Percentiles rank a stretch among this genome's conserved stretches.
Conservation (phyloP, 2,113 vertebrate genomes). For the Alouatta palliata region DNA sequence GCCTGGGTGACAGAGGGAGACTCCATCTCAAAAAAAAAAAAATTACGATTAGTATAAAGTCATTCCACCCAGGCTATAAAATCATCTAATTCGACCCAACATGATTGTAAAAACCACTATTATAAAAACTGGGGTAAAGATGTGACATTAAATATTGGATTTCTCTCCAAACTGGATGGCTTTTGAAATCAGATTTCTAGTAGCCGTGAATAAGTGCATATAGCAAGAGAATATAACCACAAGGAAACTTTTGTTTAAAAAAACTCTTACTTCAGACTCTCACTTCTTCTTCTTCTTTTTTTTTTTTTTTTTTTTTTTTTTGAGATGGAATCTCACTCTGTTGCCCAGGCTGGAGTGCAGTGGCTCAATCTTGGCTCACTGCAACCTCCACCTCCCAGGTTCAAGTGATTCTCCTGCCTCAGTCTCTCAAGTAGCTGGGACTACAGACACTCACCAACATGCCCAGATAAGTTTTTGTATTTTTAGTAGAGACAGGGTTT, state of each 20-base stretch:
- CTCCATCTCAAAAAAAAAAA: too few relatives aligned
- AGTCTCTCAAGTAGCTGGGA: too few relatives aligned
- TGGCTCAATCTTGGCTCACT: too few relatives aligned
- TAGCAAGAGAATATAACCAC: not conserved
- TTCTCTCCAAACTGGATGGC: not conserved
- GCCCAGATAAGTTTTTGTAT: too few relatives aligned
- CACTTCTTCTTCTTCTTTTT: not conserved
- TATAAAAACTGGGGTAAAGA: not conserved
- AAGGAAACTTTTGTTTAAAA: not conserved
- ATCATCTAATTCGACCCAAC: not conserved
- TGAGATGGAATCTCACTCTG: too few relatives aligned
- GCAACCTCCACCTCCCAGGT: too few relatives aligned
- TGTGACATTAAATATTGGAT: not conserved
- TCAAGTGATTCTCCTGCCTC: too few relatives aligned
- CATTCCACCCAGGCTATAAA: not conserved
- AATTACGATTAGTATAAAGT: not conserved
- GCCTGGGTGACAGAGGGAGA: too few relatives aligned
- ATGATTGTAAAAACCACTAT: not conserved
- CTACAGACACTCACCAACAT: too few relatives aligned
- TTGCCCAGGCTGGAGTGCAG: too few relatives aligned
- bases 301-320: too few relatives aligned
- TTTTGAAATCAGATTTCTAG: not conserved
- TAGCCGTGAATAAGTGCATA: not conserved
- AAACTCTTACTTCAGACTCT: not conserved
- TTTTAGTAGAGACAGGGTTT: too few relatives aligned